These are phyloP conservation scores for Tridacna crocea DNA, from an alignment of 2,888 invertebrate species.

Conservation along the genomic window DNA sequence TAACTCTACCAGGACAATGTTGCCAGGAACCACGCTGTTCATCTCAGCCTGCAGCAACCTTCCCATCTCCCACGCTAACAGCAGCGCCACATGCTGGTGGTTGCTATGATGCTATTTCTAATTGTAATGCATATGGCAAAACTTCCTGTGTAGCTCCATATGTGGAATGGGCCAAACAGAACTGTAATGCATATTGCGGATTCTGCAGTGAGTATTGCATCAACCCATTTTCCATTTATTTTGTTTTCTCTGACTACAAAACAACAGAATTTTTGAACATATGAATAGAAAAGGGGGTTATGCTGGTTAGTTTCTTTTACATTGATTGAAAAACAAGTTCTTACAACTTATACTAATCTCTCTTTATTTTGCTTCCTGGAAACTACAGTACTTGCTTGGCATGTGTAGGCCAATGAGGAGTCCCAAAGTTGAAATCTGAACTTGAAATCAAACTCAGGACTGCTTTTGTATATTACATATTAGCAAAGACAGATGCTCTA, in stretches of 20 bases:
- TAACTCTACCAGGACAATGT: conserved; percentile 68
- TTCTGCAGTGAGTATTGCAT: conserved; percentile 65
- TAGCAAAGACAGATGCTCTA: too few species aligned
- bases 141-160: conserved; percentile 63
- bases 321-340: background rate
- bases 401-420: too few species aligned
- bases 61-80: conserved; percentile 38
- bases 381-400: too few species aligned
- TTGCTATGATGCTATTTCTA: conserved; percentile 66
- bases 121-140: conserved; percentile 68
- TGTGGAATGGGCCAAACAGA: conserved; percentile 67
- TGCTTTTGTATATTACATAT: too few species aligned
- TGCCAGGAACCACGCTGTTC: conserved; percentile 66
- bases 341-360: too few species aligned
- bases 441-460: too few species aligned
- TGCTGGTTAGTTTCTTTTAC: background rate
- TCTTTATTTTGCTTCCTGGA: too few species aligned
- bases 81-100: conserved; percentile 40
- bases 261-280: too few species aligned
- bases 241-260: too few species aligned
- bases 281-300: too few species aligned
- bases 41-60: conserved; percentile 26
- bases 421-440: too few species aligned
- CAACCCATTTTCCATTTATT: background rate
- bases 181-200: conserved; percentile 70